Evolutionary conservation across 2,113 vertebrate genomes (phyloP).

Genomic region (Orcinus orca): DNA sequence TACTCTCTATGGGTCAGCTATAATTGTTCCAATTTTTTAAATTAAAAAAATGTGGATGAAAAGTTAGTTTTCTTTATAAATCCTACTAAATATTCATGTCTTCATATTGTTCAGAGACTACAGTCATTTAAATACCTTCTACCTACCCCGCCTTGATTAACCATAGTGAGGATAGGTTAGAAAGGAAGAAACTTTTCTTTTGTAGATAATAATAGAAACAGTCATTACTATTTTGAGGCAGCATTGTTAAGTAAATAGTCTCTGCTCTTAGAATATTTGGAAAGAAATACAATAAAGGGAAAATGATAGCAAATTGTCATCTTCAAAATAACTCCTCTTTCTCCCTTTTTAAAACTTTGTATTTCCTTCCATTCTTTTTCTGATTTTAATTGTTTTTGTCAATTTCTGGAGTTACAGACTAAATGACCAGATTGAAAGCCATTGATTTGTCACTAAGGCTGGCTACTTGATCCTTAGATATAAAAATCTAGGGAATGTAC

Average conservation of each 20-base stretch:
- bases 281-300: background rate
- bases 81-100: background rate
- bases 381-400: background rate
- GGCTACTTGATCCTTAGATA: background rate
- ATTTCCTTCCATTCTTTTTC: background rate
- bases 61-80: slow-evolving; percentile 2
- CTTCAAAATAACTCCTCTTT: background rate
- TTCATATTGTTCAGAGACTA: background rate
- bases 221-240: background rate
- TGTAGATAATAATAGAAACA: background rate
- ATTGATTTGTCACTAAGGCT: background rate
- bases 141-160: background rate
- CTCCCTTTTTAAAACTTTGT: background rate
- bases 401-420: background rate
- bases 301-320: background rate
- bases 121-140: background rate
- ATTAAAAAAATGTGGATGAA: background rate
- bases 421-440: slow-evolving; percentile 19
- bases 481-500: background rate
- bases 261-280: background rate
- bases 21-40: background rate
- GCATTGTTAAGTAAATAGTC: background rate
- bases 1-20: background rate
- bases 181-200: background rate
- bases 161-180: background rate